A percentile compares a stretch with the other conserved stretches of the same genome.
Conservation (phyloP, 2,113 vertebrate genomes). For the human (Homo sapiens) region GRCh38 chr6:138795501-138796000, state of each 20-base stretch:
- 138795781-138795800: neutral
- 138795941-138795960: no score
- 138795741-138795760: neutral
- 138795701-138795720: neutral
- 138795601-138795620: neutral
- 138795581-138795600: neutral
- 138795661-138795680: neutral
- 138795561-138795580: neutral
- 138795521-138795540: neutral
- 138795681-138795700: neutral
- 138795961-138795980: neutral
- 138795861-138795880: neutral
- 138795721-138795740: neutral
- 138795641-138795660: neutral
- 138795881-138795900: accelerated
- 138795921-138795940: neutral
- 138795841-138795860: neutral
- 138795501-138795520: neutral
- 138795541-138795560: neutral
- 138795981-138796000: accelerated
- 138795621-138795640: neutral
- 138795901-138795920: neutral
- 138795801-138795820: neutral
- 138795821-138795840: neutral
- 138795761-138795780: no score